Evolutionary conservation across 2,113 vertebrate species (phyloP).

Genomic region (Trichomycterus rosablanca): DNA sequence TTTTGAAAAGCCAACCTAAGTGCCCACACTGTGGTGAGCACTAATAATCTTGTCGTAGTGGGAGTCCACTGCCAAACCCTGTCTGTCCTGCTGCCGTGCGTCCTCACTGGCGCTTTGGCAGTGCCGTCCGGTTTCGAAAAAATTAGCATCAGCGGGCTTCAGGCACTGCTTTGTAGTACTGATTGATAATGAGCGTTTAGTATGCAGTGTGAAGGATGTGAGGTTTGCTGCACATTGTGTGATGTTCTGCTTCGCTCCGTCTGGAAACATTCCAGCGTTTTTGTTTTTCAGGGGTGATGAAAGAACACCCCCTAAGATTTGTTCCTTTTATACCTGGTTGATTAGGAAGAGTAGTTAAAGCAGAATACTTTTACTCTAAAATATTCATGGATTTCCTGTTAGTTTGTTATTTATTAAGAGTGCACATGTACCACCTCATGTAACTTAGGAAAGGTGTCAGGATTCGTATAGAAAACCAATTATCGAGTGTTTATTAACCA

Average conservation of each 20-base stretch:
- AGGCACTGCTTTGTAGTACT: conserved; percentile 9
- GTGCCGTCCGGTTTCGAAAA: not conserved
- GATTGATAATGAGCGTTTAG: conserved; percentile 32
- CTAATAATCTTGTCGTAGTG: conserved; percentile 30
- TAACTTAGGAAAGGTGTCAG: no score
- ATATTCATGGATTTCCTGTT: no score
- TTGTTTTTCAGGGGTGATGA: no score
- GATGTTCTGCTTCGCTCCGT: conserved; percentile 19
- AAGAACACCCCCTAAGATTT: no score
- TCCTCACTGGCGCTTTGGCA: not conserved
- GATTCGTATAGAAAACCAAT: no score
- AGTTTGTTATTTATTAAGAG: no score
- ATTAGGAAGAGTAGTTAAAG: no score
- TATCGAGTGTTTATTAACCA: no score
- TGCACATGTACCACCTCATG: no score
- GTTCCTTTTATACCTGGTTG: no score
- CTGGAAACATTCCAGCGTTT: conserved; percentile 21
- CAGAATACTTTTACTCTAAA: no score
- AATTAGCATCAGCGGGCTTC: not conserved
- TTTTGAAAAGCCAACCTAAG: conserved; percentile 2
- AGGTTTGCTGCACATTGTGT: conserved; percentile 26
- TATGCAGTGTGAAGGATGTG: conserved; percentile 29
- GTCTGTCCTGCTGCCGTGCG: conserved; percentile 30
- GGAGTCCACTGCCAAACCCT: conserved; percentile 18
- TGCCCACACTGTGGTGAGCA: conserved; percentile 1